Conservation (phyloP, 2,888 invertebrate species). For the Ochropleura plecta region DNA sequence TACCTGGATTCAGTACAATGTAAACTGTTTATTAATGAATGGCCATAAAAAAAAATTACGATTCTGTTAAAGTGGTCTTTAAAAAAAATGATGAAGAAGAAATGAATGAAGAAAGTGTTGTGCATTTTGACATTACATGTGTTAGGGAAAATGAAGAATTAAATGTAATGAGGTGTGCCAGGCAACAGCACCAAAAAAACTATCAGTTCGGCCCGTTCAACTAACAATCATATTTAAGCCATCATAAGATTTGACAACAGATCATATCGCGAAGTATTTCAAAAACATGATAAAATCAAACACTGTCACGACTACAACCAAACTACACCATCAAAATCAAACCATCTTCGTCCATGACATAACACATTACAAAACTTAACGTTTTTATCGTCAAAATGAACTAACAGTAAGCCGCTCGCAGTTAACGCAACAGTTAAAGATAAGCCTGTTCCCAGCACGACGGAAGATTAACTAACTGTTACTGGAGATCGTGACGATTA, state of each 20-base stretch:
- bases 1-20: no score
- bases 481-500: constrained; percentile 44
- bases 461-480: constrained; percentile 49
- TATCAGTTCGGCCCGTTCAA: neutral
- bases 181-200: no score
- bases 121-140: no score
- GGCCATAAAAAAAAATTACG: no score
- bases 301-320: neutral
- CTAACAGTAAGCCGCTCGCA: constrained; percentile 21
- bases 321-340: constrained; percentile 11
- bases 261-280: neutral
- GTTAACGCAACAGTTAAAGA: constrained; percentile 50
- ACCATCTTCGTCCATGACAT: constrained; percentile 30
- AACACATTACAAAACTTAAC: constrained; percentile 29
- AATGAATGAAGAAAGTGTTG: no score
- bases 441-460: constrained; percentile 62
- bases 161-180: no score
- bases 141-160: no score
- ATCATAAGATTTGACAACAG: neutral
- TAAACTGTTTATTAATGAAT: no score
- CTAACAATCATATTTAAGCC: neutral
- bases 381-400: constrained; percentile 34
- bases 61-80: no score
- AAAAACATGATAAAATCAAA: constrained; percentile 5
- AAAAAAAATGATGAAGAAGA: no score